Base-by-base conservation (phyloP, 2,113 vertebrate genomes). In the Lophotis ruficrista region DNA sequence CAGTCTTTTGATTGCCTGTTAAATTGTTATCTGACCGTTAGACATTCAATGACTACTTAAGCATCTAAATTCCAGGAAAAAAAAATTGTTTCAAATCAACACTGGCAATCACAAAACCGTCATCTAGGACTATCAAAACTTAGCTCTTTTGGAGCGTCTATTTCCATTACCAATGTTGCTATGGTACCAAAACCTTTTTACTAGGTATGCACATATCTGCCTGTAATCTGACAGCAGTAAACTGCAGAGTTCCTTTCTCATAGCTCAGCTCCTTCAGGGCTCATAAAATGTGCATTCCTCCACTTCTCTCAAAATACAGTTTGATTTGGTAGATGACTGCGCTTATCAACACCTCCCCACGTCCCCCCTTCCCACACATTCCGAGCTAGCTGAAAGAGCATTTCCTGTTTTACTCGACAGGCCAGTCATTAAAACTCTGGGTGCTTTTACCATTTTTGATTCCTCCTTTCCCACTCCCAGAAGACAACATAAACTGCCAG, bases 241-340 rank as follows among this genome's bases (percentile, higher is more conserved):
- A 83, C 54, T 88, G 71, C 43, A n/a, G 56, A 92, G 80, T 58
- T 89, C 51, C n/a, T 81, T 87, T 91, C 77, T 89, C 86, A 87
- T 43, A 87, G 35, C 43, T 92, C 77, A 91, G 20, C 35, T 94
- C 91, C 94, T 90, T 75, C 80, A 90, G 89, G 94, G 47, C 69
- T 94, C 69, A 87, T 89, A 93, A 96, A 94, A 83, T 12, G 3
- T 38, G 9, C 94, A 81, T 95, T 95, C 95, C 64, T 94, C 27
- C 21, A 43, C 60, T 94, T 87, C 47, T 93, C 56, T 68, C 72
- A 90, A 87, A 94, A 93, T 48, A 77, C 15, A 41, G 2, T 92
- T 86, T 94, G 86, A 94, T 94, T 77, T 91, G 80, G 72, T 73
- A 92, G 72, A 65, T 89, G 47, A 94, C 81, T 0, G 1, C 8